phyloP scores from a whole-genome alignment of 2,888 invertebrate species.

The Drosophila affinis region DNA sequence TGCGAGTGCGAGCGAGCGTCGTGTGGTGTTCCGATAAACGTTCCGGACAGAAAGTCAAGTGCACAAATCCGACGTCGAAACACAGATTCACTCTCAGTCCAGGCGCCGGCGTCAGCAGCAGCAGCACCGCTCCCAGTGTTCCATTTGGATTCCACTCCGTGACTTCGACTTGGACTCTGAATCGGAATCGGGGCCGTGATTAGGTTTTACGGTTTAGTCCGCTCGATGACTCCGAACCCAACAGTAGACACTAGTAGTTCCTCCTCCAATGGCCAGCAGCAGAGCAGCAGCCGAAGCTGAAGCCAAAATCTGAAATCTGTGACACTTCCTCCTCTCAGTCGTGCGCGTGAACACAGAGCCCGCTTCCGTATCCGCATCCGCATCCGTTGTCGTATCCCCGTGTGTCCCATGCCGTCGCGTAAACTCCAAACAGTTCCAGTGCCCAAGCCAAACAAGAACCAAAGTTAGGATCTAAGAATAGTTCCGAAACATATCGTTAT shows the following conservation, averaged over 20 bases:
- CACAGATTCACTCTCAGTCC: constrained; percentile 45
- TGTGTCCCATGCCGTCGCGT: constrained; percentile 47
- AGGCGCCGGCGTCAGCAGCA: constrained; percentile 45
- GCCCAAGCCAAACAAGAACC: constrained; percentile 37
- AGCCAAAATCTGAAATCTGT: constrained; percentile 48
- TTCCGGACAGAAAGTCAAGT: constrained; percentile 49
- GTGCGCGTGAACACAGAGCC: constrained; percentile 20
- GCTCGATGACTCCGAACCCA: constrained; percentile 80
- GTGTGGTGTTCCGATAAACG: constrained; percentile 7
- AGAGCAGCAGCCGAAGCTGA: constrained; percentile 53
- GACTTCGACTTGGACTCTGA: neutral
- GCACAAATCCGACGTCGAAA: constrained; percentile 11
- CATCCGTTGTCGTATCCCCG: constrained; percentile 10
- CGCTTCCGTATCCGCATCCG: constrained; percentile 46
- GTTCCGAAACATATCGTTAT: neutral
- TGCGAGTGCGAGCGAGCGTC: neutral
- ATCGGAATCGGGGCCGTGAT: constrained; percentile 67
- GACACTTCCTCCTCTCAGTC: constrained; percentile 29
- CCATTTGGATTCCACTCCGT: constrained; percentile 46
- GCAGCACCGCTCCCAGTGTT: constrained; percentile 27
- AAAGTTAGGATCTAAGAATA: constrained; percentile 14
- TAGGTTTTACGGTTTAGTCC: constrained; percentile 82
- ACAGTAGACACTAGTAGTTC: constrained; percentile 51
- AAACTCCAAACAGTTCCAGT: constrained; percentile 31
- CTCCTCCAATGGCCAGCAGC: constrained; percentile 32